These are phyloP conservation scores for Sepioteuthis lessoniana DNA, from an alignment of 2,888 invertebrate genomes.

Conservation along the genomic window DNA sequence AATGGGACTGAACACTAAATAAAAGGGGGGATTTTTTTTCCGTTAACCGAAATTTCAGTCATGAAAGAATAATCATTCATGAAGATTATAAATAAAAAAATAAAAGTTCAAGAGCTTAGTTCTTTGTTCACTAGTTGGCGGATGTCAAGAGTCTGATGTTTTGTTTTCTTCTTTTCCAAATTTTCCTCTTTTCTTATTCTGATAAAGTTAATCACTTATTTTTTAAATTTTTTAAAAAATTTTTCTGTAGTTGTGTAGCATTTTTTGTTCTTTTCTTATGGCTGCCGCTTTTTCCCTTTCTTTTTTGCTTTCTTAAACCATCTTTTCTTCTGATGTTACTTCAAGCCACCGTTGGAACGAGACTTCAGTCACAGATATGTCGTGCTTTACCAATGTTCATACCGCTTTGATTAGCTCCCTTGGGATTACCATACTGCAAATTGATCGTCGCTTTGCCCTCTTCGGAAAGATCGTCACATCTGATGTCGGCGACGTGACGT, in stretches of 20 bases:
- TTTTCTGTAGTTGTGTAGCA: neutral
- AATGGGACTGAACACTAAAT: neutral
- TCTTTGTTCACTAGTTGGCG: neutral
- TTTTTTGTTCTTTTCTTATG: neutral
- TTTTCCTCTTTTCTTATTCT: neutral
- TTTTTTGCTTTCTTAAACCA: neutral
- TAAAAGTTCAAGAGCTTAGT: neutral
- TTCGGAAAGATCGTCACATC: constrained; percentile 59
- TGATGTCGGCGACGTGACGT: constrained; percentile 68
- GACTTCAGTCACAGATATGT: constrained; percentile 45
- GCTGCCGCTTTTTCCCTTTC: neutral
- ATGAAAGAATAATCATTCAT: neutral
- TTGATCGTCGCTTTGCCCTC: constrained; percentile 63
- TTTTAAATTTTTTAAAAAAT: neutral
- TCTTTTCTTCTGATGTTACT: neutral
- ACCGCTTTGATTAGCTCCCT: constrained; percentile 66
- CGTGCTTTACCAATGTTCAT: constrained; percentile 57
- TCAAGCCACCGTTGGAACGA: neutral
- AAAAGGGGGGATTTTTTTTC: neutral
- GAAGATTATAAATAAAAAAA: neutral
- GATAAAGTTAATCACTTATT: neutral
- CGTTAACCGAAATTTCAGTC: neutral
- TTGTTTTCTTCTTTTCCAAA: neutral
- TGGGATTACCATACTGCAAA: constrained; percentile 68
- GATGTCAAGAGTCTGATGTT: neutral